A percentile compares a stretch with the other conserved stretches of the same genome.
phyloP scores from a whole-genome alignment of 1,140 invertebrate genomes.

The Leptinotarsa lineolata region DNA sequence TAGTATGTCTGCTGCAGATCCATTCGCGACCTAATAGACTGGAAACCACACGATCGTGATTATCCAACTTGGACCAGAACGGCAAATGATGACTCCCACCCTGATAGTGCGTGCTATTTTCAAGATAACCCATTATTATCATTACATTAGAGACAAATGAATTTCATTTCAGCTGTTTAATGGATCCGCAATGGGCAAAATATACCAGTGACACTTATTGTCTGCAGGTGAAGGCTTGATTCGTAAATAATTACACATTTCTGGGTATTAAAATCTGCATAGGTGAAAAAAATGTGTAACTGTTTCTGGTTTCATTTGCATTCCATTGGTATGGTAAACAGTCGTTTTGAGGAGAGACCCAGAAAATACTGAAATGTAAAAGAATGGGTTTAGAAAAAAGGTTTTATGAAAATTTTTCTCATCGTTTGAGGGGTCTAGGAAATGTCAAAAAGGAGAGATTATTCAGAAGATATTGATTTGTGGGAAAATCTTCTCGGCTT shows the following conservation, averaged over 20 bases:
- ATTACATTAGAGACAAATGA: conserved; percentile 25
- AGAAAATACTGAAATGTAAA: too few relatives aligned
- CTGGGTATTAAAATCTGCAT: conserved; percentile 21
- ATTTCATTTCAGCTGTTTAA: conserved; percentile 31
- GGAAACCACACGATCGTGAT: too few relatives aligned
- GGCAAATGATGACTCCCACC: background rate
- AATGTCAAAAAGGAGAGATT: too few relatives aligned
- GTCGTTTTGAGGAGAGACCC: too few relatives aligned
- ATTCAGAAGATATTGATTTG: too few relatives aligned
- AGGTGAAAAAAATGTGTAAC: conserved; percentile 21
- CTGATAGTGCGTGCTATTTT: background rate
- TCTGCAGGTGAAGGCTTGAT: conserved; percentile 39
- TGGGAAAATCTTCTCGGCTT: too few relatives aligned
- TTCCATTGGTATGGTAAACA: too few relatives aligned
- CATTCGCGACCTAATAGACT: too few relatives aligned
- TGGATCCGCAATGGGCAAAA: conserved; percentile 27
- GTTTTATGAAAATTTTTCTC: too few relatives aligned
- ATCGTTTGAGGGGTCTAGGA: too few relatives aligned
- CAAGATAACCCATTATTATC: background rate
- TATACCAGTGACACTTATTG: conserved; percentile 30
- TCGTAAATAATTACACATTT: conserved; percentile 37
- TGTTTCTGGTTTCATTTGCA: background rate
- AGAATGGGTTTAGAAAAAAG: too few relatives aligned
- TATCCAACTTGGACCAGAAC: background rate
- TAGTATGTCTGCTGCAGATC: too few relatives aligned